Base-by-base conservation (phyloP, 2,113 vertebrate genomes). In the Sinocyclocheilus anophthalmus region DNA sequence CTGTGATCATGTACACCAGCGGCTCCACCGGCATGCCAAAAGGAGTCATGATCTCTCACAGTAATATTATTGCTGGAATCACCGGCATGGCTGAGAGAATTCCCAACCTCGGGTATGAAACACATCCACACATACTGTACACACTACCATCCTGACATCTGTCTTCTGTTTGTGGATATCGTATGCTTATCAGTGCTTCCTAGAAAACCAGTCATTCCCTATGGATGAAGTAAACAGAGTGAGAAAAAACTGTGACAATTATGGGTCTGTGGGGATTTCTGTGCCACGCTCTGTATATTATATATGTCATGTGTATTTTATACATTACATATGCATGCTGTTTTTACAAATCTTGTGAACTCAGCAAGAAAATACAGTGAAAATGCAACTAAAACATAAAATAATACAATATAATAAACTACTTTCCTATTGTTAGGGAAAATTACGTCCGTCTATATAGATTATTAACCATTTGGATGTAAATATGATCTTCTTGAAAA, bases 1-100 rank as follows among this genome's bases (percentile, higher is more conserved):
- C 98, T 0, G 98, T 99, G 78, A 97, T 99, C 92, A 99, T 99
- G 98, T 99, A 99, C 87, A 99, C 98, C 48, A 99, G 98, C 33
- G 98, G 98, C 3, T 99, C 98, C 86, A 99, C 97, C 0, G 98
- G 98, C 42, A 42, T 96, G 39, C 97, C 98, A 4, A 99, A 99
- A 90, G 98, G 98, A 8, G 98, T 99, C 87, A 96, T 99, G 96
- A 98, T 99, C 92, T 97, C 98, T 10, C 98, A 99, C 20, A 95
- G 95, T 89, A 99, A 99, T 92, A 92, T 99, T 75, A 95, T 99
- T 65, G 96, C 98, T 53, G 95, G 96, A 20, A 95, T 98, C 91
- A 96, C 97, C 1, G 98, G 98, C 77, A 97, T 99, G 96, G 96
- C 96, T 0, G 95, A 96, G 87, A 95, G 96, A 89, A 97, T 99